phyloP scores from a whole-genome alignment of 2,888 invertebrate species.

The Idaea dimidiata region DNA sequence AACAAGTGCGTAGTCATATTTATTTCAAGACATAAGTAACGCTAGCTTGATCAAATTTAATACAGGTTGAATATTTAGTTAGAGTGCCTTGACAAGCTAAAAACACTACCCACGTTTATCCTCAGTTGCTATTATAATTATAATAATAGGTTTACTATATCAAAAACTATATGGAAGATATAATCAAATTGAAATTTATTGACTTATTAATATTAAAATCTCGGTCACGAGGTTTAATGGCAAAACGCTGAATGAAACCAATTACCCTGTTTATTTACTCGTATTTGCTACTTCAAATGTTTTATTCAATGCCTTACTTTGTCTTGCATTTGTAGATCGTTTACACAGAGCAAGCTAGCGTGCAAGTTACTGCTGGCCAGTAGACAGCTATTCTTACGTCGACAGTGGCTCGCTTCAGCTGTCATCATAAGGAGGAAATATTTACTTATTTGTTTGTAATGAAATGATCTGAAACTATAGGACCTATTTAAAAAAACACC shows the following conservation, averaged over 20 bases:
- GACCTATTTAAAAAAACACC: too few relatives aligned
- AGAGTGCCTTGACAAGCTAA: slow-evolving; percentile 17
- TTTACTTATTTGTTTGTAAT: too few relatives aligned
- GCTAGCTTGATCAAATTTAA: slow-evolving; percentile 16
- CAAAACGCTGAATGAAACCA: neutral
- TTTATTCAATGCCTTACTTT: neutral
- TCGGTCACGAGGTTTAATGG: neutral
- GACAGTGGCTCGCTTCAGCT: too few relatives aligned
- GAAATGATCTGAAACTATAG: too few relatives aligned
- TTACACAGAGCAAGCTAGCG: too few relatives aligned
- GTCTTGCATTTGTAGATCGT: neutral
- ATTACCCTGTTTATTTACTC: neutral
- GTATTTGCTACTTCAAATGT: neutral
- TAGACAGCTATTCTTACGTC: too few relatives aligned
- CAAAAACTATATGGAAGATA: too few relatives aligned
- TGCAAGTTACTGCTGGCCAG: too few relatives aligned
- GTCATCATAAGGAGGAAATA: too few relatives aligned
- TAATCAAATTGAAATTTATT: neutral
- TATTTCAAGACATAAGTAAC: slow-evolving; percentile 19
- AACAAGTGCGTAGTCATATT: neutral
- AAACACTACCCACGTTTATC: slow-evolving; percentile 38
- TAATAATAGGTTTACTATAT: neutral
- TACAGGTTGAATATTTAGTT: slow-evolving; percentile 3
- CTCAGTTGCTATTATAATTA: neutral
- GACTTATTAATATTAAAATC: neutral